phyloP scores from a whole-genome alignment of 2,113 vertebrate genomes.

The Saccopteryx leptura region DNA sequence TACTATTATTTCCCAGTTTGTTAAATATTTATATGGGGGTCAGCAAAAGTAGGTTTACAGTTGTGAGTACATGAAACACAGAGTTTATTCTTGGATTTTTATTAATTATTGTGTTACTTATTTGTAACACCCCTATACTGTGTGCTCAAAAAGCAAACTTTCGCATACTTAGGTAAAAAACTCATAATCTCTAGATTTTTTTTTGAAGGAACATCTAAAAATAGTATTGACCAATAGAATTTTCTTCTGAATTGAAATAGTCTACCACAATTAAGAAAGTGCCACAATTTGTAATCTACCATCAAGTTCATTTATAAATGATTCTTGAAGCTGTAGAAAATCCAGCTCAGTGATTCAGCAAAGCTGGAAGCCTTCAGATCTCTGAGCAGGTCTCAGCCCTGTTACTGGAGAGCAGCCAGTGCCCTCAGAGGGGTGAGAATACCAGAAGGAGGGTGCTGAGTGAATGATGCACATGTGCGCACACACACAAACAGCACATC shows the following conservation, averaged over 20 bases:
- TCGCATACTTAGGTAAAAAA: conserved; percentile 73
- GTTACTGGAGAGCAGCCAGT: neutral
- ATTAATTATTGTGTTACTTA: neutral
- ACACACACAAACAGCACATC: neutral
- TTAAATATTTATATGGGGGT: conserved; percentile 83
- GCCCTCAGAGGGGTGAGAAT: neutral
- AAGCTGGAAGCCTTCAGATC: neutral
- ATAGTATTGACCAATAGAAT: conserved; percentile 54
- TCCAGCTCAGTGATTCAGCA: neutral
- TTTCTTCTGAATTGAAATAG: conserved; percentile 66
- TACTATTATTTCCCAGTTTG: conserved; percentile 79
- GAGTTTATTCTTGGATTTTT: neutral
- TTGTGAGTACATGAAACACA: neutral
- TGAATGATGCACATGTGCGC: neutral
- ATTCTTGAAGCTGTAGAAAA: neutral
- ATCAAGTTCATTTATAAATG: neutral
- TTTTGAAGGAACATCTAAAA: conserved; percentile 42
- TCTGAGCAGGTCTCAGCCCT: neutral
- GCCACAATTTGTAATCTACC: neutral
- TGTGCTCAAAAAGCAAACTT: conserved; percentile 63
- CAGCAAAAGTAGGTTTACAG: neutral
- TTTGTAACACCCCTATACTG: neutral
- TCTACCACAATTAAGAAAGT: neutral
- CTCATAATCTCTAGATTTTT: neutral
- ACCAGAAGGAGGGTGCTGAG: neutral